Evolutionary conservation across 2,888 invertebrate genomes (phyloP).

Genomic region (Achlya flavicornis): DNA sequence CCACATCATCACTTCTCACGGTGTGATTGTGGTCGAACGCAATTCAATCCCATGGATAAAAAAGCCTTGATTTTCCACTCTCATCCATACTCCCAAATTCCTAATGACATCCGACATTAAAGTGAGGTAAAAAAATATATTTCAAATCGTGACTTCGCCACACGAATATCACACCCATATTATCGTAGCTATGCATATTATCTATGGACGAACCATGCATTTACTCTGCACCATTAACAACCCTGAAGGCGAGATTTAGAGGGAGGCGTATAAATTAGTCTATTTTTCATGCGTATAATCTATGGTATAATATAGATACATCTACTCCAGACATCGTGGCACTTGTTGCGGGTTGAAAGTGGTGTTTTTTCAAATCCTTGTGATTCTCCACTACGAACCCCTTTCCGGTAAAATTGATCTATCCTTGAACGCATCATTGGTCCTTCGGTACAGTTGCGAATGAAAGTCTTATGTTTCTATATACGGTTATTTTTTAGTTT

Average conservation of each 20-base stretch:
- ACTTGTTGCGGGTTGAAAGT: constrained; percentile 46
- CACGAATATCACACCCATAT: not conserved
- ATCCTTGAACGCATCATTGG: constrained; percentile 56
- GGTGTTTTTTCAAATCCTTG: constrained; percentile 33
- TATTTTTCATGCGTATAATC: constrained; percentile 10
- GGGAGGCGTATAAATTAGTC: constrained; percentile 8
- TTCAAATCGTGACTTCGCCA: constrained; percentile 1
- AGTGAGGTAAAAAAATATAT: not conserved
- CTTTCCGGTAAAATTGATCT: constrained; percentile 62
- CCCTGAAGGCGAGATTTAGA: constrained; percentile 1
- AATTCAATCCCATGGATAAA: not conserved
- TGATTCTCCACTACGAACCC: constrained; percentile 36
- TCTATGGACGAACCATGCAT: not conserved
- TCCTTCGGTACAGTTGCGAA: constrained; percentile 38
- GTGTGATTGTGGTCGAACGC: constrained; percentile 1
- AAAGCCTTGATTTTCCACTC: not conserved
- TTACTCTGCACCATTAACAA: not conserved
- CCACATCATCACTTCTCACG: not conserved
- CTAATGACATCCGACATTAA: no score
- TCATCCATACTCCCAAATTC: no score
- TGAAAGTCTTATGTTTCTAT: not conserved
- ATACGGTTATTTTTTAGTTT: no score
- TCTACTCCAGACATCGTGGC: constrained; percentile 11
- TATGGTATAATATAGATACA: constrained; percentile 12
- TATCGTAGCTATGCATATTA: not conserved